These are phyloP conservation scores for Arvicanthis niloticus DNA, from an alignment of 2,113 vertebrate species.

Conservation along the genomic window DNA sequence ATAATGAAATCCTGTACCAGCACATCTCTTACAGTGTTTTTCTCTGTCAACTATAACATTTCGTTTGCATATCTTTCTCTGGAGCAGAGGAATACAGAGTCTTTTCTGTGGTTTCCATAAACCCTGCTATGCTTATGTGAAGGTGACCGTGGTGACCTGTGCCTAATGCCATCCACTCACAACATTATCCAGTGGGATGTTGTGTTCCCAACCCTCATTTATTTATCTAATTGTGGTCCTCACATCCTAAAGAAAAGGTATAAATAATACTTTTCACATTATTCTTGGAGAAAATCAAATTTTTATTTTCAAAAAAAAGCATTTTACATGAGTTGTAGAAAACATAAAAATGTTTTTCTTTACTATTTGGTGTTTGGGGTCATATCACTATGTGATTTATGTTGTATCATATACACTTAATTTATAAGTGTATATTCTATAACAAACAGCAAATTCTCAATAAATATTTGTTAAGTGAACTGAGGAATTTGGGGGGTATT, in stretches of 20 bases:
- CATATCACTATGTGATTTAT: constrained; percentile 43
- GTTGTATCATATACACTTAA: neutral
- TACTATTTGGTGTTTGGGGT: neutral
- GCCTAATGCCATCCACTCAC: neutral
- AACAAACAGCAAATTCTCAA: neutral
- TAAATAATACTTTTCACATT: neutral
- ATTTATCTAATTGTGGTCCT: neutral
- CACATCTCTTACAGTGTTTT: constrained; percentile 22
- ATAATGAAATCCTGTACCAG: constrained; percentile 5
- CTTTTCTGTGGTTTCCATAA: neutral
- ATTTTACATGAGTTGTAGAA: constrained; percentile 49
- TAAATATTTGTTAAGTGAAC: constrained; percentile 54
- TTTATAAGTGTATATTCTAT: neutral
- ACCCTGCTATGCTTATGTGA: neutral
- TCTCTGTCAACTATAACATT: constrained; percentile 39
- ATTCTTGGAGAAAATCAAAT: constrained; percentile 44
- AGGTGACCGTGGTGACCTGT: neutral
- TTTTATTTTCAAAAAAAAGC: neutral
- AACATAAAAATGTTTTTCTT: constrained; percentile 14
- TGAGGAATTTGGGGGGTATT: neutral
- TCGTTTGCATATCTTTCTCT: neutral
- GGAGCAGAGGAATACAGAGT: neutral
- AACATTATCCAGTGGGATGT: neutral
- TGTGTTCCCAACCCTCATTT: neutral
- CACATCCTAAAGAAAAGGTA: neutral